These are phyloP conservation scores for Enteromius thamalakanensis DNA, from an alignment of 2,797 vertebrate genomes.

Conservation along the genomic window DNA sequence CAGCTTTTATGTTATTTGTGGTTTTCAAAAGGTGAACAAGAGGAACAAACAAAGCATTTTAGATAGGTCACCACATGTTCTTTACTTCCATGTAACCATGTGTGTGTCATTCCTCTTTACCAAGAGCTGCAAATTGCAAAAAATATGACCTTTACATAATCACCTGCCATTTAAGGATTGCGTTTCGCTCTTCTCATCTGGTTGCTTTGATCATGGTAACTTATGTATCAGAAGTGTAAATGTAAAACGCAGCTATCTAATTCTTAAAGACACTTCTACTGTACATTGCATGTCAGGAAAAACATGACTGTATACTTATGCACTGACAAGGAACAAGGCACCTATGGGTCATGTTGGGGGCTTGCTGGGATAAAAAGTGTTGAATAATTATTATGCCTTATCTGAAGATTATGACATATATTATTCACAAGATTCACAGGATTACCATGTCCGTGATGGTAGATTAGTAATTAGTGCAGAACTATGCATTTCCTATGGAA, in stretches of 20 bases:
- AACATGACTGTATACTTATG: background rate
- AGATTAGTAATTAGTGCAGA: constrained; percentile 10
- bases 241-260: constrained; percentile 61
- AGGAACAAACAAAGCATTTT: constrained; percentile 64
- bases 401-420: constrained; percentile 23
- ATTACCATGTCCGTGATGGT: constrained; percentile 1
- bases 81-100: constrained; percentile 49
- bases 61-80: constrained; percentile 67
- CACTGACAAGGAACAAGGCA: constrained; percentile 8
- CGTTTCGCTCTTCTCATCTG: constrained; percentile 70
- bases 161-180: constrained; percentile 69
- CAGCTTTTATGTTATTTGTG: constrained; percentile 69
- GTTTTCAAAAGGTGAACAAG: constrained; percentile 71
- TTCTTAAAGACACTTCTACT: background rate
- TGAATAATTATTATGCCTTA: constrained; percentile 13
- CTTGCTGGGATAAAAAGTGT: background rate
- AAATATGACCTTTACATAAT: constrained; percentile 73
- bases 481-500: background rate
- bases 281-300: constrained; percentile 16
- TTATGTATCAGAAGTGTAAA: constrained; percentile 72
- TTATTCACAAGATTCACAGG: constrained; percentile 17
- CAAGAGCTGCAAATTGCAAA: constrained; percentile 65
- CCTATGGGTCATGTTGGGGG: background rate
- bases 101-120: constrained; percentile 65
- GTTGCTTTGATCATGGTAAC: constrained; percentile 74